Evolutionary conservation across 2,797 vertebrate genomes (phyloP).

Genomic region (Crypturellus tataupa): DNA sequence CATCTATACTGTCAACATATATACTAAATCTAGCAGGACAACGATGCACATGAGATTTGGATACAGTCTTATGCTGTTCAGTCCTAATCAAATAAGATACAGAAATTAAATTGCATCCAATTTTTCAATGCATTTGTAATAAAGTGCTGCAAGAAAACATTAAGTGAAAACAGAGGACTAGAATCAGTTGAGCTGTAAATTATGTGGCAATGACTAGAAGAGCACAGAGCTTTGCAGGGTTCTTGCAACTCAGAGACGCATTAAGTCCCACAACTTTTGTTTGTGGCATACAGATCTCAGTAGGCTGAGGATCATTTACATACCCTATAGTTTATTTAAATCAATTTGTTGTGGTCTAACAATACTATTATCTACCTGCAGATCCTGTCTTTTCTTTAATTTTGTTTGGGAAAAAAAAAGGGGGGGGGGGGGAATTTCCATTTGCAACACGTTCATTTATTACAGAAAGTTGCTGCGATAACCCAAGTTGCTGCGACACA

Average conservation of each 20-base stretch:
- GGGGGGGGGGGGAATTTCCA: too few species aligned
- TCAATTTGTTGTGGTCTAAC: not conserved
- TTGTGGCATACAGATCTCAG: not conserved
- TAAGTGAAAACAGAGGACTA: not conserved
- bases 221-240: not conserved
- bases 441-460: not conserved
- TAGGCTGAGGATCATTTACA: not conserved
- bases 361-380: not conserved
- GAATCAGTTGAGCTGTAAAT: not conserved
- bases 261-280: not conserved
- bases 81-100: not conserved
- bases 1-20: fast-evolving
- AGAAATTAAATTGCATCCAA: not conserved
- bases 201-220: not conserved
- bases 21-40: not conserved
- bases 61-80: not conserved
- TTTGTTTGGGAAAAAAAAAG: not conserved
- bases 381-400: not conserved
- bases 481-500: not conserved
- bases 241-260: not conserved
- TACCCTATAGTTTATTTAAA: not conserved
- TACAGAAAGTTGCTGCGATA: not conserved
- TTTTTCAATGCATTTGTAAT: not conserved
- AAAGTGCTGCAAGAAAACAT: not conserved
- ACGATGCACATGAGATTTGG: not conserved